A percentile compares a stretch with the other conserved stretches of the same genome.
Conservation (phyloP, 2,113 vertebrate genomes). For the Nannobrachium achirus region DNA sequence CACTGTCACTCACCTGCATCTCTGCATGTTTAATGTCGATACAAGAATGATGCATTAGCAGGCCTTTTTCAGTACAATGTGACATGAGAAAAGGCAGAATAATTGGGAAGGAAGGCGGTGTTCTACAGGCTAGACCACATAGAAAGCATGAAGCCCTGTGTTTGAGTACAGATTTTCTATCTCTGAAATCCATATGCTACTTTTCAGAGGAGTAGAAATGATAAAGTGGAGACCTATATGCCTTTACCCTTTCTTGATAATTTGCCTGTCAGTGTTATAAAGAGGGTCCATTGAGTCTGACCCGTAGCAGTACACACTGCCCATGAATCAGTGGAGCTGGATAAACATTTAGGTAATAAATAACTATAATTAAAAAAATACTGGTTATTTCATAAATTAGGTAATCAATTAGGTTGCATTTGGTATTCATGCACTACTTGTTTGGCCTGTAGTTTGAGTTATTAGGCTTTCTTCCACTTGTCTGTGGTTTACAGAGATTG, state of each 20-base stretch:
- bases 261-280: slow-evolving; percentile 64
- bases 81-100: background rate
- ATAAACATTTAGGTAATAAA: slow-evolving; percentile 74
- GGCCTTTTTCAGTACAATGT: slow-evolving; percentile 33
- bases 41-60: slow-evolving; percentile 65
- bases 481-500: slow-evolving; percentile 41
- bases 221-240: slow-evolving; percentile 51
- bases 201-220: slow-evolving; percentile 26
- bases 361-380: slow-evolving; percentile 73
- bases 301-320: slow-evolving; percentile 44
- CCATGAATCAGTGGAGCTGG: slow-evolving; percentile 69
- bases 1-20: slow-evolving; percentile 39
- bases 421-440: slow-evolving; percentile 79
- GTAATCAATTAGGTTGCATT: slow-evolving; percentile 78
- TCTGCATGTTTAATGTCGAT: slow-evolving; percentile 64
- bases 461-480: slow-evolving; percentile 58
- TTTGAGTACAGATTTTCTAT: slow-evolving; percentile 36
- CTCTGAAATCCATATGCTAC: background rate
- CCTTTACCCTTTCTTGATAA: slow-evolving; percentile 33
- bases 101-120: background rate
- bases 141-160: too few species aligned
- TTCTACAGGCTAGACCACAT: slow-evolving; percentile 12
- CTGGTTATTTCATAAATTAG: slow-evolving; percentile 77
- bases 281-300: slow-evolving; percentile 59
- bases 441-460: slow-evolving; percentile 71